A percentile compares a stretch with the other conserved stretches of the same genome.
Evolutionary conservation across 2,113 vertebrate genomes (phyloP).

Genomic region (Perognathus longimembris): DNA sequence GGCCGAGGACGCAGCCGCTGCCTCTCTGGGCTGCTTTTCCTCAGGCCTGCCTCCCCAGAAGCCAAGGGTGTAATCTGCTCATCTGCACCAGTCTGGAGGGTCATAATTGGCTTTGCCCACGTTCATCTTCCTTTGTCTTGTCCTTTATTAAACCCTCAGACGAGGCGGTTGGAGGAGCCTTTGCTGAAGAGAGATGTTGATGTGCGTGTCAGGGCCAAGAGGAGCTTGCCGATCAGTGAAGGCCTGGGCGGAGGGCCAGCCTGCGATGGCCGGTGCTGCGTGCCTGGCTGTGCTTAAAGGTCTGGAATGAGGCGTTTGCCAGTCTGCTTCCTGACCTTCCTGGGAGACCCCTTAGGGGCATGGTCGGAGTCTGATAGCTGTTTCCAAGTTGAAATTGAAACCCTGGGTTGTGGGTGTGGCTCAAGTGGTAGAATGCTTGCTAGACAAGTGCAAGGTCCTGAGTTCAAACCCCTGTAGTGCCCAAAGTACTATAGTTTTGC

Average conservation of each 20-base stretch:
- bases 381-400: background rate
- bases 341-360: background rate
- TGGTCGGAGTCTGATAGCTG: background rate
- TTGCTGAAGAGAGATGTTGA: background rate
- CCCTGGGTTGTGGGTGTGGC: too few relatives aligned
- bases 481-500: fast-evolving
- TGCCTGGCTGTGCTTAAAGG: background rate
- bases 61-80: background rate
- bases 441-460: too few relatives aligned
- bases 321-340: background rate
- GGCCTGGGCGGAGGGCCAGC: background rate
- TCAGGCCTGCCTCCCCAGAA: background rate
- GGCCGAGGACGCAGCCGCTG: fast-evolving
- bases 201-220: background rate
- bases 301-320: background rate
- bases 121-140: fast-evolving
- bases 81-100: background rate
- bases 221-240: background rate
- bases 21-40: background rate
- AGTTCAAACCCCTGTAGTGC: too few relatives aligned
- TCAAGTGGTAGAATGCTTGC: too few relatives aligned
- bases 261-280: background rate
- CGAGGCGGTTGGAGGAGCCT: background rate
- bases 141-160: background rate
- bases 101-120: background rate